Base-by-base conservation (phyloP, 2,797 vertebrate species). In the Chaenodraco wilsoni region DNA sequence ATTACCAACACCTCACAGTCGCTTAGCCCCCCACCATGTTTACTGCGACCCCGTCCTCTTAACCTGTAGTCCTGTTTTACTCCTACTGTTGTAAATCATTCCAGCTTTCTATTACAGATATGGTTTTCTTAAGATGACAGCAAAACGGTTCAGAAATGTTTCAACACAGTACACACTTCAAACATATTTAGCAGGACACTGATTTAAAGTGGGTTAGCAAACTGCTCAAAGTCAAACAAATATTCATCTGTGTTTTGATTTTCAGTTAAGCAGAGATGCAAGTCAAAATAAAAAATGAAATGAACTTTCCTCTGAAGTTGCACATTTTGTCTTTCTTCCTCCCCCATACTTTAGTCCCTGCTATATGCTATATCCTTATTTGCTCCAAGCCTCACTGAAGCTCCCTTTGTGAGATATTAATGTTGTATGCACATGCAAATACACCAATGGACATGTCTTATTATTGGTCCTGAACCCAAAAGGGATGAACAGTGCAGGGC, bases 341-440 rank as follows among this genome's bases (percentile, higher is more conserved):
- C 51, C 3, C 23, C 33, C 10, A n/a, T 65, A 37, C 76, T 78
- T 65, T 27, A 76, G n/a, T 70, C n/a, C 76, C 69, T 57, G 5
- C 55, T 31, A 69, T 48, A 64, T 78, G 5, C 55, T 31, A 69
- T 48, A 64, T 78, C 84, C 69, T 76, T 74, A 69, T 82, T 60
- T 72, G 78, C 81, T 76, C 65, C 16, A 46, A 81, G 80, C 77
- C 78, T 78, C 74, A 75, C 74, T 50, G 62, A 78, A 81, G 50
- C 63, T 64, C 21, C 57, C 64, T 87, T 91, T 85, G 73, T 83
- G 76, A 83, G 71, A 61, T 79, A 82, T 87, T 86, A 89, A 93
- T 90, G 86, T 89, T 87, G 86, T 84, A 81, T 85, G 76, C 69
- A 87, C 87, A 92, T 87, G 77, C 82, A 91, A 86, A 89, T 84